phyloP scores from a whole-genome alignment of 2,113 vertebrate species.

The Ophiodon elongatus region DNA sequence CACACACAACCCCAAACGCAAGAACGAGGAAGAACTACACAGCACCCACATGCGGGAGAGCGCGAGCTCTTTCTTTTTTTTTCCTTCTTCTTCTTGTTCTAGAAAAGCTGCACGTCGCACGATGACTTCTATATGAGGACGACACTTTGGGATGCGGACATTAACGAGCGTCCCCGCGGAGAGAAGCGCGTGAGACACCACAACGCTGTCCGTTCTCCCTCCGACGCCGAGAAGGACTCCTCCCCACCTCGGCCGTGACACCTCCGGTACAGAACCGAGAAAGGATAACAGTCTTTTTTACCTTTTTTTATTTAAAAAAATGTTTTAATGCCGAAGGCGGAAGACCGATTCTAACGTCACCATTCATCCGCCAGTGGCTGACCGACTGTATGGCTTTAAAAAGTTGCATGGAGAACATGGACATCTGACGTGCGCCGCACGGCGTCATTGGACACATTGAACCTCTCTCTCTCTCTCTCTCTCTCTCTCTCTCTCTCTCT shows the following conservation, averaged over 20 bases:
- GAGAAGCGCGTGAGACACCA: conserved; percentile 68
- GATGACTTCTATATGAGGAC: conserved; percentile 76
- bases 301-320: no score
- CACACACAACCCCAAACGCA: conserved; percentile 64
- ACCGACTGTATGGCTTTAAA: conserved; percentile 73
- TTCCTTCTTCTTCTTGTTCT: background rate
- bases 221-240: conserved; percentile 73
- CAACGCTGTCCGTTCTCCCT: conserved; percentile 58
- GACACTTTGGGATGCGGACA: conserved; percentile 77
- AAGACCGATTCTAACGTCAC: conserved; percentile 21
- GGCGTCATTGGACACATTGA: conserved; percentile 72
- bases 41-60: conserved; percentile 84
- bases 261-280: conserved; percentile 57
- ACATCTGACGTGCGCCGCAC: conserved; percentile 79
- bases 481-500: conserved; percentile 32
- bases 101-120: conserved; percentile 34
- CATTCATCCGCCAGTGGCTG: conserved; percentile 26
- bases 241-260: conserved; percentile 78
- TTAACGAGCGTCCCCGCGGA: conserved; percentile 72
- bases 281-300: conserved; percentile 52
- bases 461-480: conserved; percentile 43
- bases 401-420: conserved; percentile 81
- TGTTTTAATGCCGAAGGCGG: conserved; percentile 28
- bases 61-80: conserved; percentile 58
- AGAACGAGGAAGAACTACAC: conserved; percentile 60